phyloP scores from a whole-genome alignment of 2,888 invertebrate species.

The Synanthedon vespiformis region DNA sequence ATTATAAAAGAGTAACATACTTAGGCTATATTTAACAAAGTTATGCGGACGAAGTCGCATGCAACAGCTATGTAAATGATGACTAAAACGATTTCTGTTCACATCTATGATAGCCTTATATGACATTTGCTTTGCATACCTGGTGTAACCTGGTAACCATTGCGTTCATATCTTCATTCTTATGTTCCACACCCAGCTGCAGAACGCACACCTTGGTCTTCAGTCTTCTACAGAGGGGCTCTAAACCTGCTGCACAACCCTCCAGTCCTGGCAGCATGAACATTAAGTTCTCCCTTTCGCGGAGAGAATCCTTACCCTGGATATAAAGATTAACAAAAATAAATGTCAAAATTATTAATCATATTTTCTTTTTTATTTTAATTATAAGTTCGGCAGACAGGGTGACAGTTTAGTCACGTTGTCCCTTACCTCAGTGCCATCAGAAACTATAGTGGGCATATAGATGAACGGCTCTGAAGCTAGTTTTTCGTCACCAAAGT shows the following conservation, averaged over 20 bases:
- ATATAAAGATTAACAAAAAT: background rate
- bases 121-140: conserved; percentile 34
- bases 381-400: too few relatives aligned
- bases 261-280: conserved; percentile 78
- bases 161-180: conserved; percentile 45
- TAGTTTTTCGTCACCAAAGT: conserved; percentile 72
- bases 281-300: conserved; percentile 57
- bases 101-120: too few relatives aligned
- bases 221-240: conserved; percentile 61
- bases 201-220: conserved; percentile 64
- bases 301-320: conserved; percentile 53
- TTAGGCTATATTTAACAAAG: too few relatives aligned
- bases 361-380: too few relatives aligned
- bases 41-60: too few relatives aligned
- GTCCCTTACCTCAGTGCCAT: conserved; percentile 44
- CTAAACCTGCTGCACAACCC: conserved; percentile 69
- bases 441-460: conserved; percentile 64
- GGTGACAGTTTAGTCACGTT: too few relatives aligned
- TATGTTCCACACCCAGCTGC: conserved; percentile 60
- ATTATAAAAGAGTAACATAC: too few relatives aligned
- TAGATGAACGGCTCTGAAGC: conserved; percentile 66
- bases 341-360: too few relatives aligned
- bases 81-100: too few relatives aligned
- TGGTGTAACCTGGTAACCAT: conserved; percentile 65
- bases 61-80: too few relatives aligned